Conservation (phyloP, 2,797 vertebrate species). For the Notamacropus eugenii region DNA sequence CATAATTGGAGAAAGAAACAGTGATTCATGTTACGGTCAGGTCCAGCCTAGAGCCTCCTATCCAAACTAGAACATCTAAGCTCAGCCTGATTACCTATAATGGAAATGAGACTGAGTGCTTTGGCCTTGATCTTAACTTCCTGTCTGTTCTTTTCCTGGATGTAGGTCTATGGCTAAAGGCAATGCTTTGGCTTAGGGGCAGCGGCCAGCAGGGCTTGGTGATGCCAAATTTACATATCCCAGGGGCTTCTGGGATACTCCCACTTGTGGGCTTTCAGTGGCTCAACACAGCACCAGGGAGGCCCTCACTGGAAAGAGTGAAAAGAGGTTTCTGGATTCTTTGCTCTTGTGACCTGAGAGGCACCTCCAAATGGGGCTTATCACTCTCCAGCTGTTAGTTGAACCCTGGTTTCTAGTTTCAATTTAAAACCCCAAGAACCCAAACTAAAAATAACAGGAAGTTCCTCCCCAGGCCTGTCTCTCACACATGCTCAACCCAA, state of each 20-base stretch:
- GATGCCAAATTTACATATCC: neutral
- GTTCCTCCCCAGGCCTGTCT: neutral
- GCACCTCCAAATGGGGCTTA: neutral
- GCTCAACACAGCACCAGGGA: neutral
- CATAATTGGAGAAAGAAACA: neutral
- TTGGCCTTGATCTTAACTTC: neutral
- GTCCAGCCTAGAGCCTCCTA: neutral
- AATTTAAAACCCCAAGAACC: slow-evolving; percentile 70
- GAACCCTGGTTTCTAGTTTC: slow-evolving; percentile 47
- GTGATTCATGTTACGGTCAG: neutral
- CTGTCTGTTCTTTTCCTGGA: neutral
- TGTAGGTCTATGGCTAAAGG: neutral
- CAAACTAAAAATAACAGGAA: slow-evolving; percentile 75
- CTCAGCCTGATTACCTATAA: neutral
- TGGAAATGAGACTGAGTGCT: neutral
- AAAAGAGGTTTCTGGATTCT: neutral
- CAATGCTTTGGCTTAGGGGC: neutral
- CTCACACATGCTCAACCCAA: slow-evolving; percentile 30
- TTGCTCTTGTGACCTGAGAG: neutral
- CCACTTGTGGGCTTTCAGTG: neutral
- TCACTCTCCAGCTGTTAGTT: neutral
- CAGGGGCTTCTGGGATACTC: neutral
- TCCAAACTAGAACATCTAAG: neutral
- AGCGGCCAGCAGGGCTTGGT: neutral
- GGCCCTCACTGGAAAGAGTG: neutral